Percentiles rank a stretch among this genome's conserved stretches.
These are phyloP conservation scores for Caiman crocodilus DNA, from an alignment of 2,797 vertebrate genomes.

Conservation along the genomic window DNA sequence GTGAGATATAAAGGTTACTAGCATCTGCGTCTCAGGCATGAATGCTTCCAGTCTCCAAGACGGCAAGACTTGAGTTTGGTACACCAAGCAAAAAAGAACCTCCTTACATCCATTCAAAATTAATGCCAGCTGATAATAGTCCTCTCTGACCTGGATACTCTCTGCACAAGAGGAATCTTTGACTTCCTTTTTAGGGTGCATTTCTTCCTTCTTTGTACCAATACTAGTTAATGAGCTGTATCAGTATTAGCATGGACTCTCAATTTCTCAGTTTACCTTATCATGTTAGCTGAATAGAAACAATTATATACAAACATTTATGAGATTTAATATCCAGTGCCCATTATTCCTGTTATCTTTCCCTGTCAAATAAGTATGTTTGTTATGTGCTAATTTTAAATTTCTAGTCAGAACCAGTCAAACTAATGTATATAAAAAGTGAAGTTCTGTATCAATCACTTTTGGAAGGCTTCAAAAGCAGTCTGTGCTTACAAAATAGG, in stretches of 20 bases:
- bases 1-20: conserved; percentile 54
- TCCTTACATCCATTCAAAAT: neutral
- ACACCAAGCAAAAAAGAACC: neutral
- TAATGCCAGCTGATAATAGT: conserved; percentile 29
- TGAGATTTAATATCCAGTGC: neutral
- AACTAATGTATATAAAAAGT: neutral
- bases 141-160: neutral
- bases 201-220: conserved; percentile 9
- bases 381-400: neutral
- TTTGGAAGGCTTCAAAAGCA: neutral
- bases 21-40: conserved; percentile 28
- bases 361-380: no score
- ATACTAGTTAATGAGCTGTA: neutral
- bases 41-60: conserved; percentile 26
- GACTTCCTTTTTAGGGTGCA: neutral
- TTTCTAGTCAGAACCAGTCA: neutral
- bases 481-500: neutral
- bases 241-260: neutral
- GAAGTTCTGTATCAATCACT: neutral
- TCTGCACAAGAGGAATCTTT: neutral
- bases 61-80: conserved; percentile 34
- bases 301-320: neutral
- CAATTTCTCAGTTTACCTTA: neutral
- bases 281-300: conserved; percentile 38
- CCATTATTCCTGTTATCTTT: neutral